These are phyloP conservation scores for Zapornia atra DNA, from an alignment of 2,113 vertebrate genomes.

Conservation along the genomic window DNA sequence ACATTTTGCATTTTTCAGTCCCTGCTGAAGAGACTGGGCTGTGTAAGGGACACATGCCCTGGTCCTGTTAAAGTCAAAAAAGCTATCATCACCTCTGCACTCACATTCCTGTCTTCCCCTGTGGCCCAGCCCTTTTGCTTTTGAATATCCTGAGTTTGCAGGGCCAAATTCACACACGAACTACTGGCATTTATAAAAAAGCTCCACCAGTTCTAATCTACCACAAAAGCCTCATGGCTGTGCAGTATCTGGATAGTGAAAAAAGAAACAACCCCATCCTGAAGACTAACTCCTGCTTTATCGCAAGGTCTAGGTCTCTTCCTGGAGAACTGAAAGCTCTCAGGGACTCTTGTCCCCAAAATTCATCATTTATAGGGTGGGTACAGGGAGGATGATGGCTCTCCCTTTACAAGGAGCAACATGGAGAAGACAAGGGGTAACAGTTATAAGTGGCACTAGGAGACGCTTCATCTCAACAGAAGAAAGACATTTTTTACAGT, in stretches of 20 bases:
- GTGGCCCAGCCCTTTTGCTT: not conserved
- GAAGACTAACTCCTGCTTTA: not conserved
- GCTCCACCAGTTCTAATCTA: no score
- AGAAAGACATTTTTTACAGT: not conserved
- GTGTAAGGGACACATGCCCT: not conserved
- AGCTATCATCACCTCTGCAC: not conserved
- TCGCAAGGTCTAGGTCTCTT: not conserved
- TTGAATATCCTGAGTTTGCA: not conserved
- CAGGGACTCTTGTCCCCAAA: not conserved
- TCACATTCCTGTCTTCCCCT: not conserved
- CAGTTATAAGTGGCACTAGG: not conserved
- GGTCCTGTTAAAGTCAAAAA: not conserved
- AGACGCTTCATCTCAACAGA: not conserved
- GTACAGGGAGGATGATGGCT: not conserved
- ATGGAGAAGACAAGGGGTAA: not conserved
- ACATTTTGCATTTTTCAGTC: not conserved
- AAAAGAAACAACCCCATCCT: not conserved
- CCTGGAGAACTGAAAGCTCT: not conserved
- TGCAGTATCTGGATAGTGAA: not conserved
- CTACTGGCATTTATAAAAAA: not conserved
- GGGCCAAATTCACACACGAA: not conserved
- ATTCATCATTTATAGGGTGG: not conserved
- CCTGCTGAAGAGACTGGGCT: not conserved
- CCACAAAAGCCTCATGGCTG: not conserved
- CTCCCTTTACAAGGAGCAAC: not conserved